These are phyloP conservation scores for Cryptophagus acutangulus DNA, from an alignment of 2,888 invertebrate genomes.

Conservation along the genomic window DNA sequence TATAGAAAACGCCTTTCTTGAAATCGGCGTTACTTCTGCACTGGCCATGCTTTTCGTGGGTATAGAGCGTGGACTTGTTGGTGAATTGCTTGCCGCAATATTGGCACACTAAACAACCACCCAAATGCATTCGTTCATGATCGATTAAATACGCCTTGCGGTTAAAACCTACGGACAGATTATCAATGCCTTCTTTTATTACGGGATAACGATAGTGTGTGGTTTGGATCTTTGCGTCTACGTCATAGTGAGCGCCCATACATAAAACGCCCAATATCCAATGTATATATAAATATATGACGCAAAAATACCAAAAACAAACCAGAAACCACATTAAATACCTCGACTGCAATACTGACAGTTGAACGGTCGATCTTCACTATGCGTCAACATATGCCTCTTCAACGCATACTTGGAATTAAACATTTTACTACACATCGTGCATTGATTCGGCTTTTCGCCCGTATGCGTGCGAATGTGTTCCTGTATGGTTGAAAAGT, in stretches of 20 bases:
- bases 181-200: too few species aligned
- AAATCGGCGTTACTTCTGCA: constrained; percentile 8
- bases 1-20: constrained; percentile 3
- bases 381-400: constrained; percentile 22
- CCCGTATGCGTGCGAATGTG: constrained; percentile 25
- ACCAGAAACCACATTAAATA: too few species aligned
- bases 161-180: constrained; percentile 23
- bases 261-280: too few species aligned
- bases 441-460: constrained; percentile 24
- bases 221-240: too few species aligned
- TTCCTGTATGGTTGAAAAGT: constrained; percentile 20
- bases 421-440: constrained; percentile 22
- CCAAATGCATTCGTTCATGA: constrained; percentile 25
- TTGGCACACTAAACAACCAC: constrained; percentile 20
- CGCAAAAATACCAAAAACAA: background rate
- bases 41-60: constrained; percentile 23
- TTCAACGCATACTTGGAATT: constrained; percentile 24
- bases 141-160: constrained; percentile 20
- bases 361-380: constrained; percentile 20
- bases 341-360: constrained; percentile 19
- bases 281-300: background rate
- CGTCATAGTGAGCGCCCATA: too few species aligned
- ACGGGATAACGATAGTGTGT: too few species aligned
- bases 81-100: constrained; percentile 24
- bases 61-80: constrained; percentile 19